Evolutionary conservation across 2,113 vertebrate species (phyloP).

Genomic region (Panthera tigris): DNA sequence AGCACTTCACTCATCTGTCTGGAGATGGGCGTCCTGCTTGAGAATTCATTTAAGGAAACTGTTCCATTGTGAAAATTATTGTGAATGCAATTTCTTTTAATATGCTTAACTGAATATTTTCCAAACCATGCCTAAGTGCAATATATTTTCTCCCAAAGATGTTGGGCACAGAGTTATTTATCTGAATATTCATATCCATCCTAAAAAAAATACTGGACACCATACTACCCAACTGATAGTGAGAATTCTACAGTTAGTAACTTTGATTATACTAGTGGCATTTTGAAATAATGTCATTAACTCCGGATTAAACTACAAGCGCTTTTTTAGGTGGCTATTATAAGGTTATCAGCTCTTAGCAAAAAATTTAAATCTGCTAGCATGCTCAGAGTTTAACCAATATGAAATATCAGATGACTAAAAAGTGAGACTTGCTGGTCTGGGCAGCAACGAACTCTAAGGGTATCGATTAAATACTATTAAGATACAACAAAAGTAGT

Average conservation of each 20-base stretch:
- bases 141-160: background rate
- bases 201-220: background rate
- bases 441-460: background rate
- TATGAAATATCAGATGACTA: background rate
- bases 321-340: slow-evolving; percentile 3
- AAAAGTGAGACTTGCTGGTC: background rate
- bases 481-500: slow-evolving; percentile 44
- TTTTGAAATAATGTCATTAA: background rate
- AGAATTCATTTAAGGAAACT: background rate
- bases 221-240: too few relatives aligned
- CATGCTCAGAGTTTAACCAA: background rate
- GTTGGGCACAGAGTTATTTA: background rate
- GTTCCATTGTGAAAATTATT: background rate
- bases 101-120: background rate
- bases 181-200: background rate
- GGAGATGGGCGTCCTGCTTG: background rate
- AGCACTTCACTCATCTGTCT: background rate
- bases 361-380: background rate
- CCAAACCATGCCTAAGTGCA: background rate
- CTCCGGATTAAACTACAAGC: background rate
- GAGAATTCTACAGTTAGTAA: background rate
- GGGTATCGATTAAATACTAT: slow-evolving; percentile 20
- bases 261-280: background rate
- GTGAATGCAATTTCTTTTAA: background rate
- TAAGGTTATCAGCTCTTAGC: background rate